Evolutionary conservation across 2,888 invertebrate genomes (phyloP).

Genomic region (Lissonota sp.): DNA sequence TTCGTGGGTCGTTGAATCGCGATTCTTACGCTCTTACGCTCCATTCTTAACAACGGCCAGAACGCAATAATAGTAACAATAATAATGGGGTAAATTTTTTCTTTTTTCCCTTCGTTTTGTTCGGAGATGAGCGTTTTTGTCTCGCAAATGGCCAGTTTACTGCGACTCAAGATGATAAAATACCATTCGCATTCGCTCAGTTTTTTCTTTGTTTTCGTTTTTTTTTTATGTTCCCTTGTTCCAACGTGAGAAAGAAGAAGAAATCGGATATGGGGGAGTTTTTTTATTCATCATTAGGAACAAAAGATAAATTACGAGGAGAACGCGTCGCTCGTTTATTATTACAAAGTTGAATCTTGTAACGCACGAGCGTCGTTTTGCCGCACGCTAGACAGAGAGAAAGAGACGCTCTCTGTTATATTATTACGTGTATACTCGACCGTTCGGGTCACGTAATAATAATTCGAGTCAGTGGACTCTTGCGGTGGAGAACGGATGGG

Average conservation of each 20-base stretch:
- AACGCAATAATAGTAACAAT: constrained; percentile 11
- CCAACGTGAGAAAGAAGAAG: constrained; percentile 16
- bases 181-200: constrained; percentile 8
- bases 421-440: constrained; percentile 50
- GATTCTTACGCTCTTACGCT: constrained; percentile 4
- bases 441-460: constrained; percentile 61
- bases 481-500: constrained; percentile 10
- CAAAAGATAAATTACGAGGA: constrained; percentile 6
- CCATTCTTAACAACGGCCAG: not conserved
- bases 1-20: constrained; percentile 33
- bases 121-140: constrained; percentile 7
- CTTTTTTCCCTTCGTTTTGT: not conserved
- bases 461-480: constrained; percentile 59
- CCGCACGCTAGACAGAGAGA: constrained; percentile 4
- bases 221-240: not conserved
- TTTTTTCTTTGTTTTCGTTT: constrained; percentile 8
- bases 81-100: constrained; percentile 11
- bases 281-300: constrained; percentile 9
- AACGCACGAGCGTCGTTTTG: constrained; percentile 16
- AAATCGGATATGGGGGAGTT: too few relatives aligned
- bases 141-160: constrained; percentile 23
- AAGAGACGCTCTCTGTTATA: constrained; percentile 31
- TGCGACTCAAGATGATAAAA: constrained; percentile 4
- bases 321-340: constrained; percentile 33
- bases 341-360: constrained; percentile 46